Base-by-base conservation (phyloP, 1,140 invertebrate genomes). In the Aphelinus atriplicis region DNA sequence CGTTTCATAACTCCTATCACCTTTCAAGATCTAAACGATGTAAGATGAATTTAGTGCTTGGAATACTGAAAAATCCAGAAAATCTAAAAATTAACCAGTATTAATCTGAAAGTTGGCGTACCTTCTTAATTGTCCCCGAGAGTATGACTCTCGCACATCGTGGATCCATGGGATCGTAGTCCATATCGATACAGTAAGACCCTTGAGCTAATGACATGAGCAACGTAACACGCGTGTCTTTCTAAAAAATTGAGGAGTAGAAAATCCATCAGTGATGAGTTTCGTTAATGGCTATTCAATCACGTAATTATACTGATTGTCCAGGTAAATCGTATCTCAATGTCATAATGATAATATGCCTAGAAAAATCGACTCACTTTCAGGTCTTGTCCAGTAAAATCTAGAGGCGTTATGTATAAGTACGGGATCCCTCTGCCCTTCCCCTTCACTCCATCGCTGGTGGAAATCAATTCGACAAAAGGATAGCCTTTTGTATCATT, bases 161-260 rank as follows among this genome's bases (percentile, higher is more conserved):
- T 1, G 95, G 95, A 83, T 95, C 94, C 89, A 95, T 93, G 0
- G 94, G 92, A 83, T 95, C 94, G 75, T 89, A 91, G 26, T 88
- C 81, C 62, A 91, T 85, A 1, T 86, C 82, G 56, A 88, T 86
- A 78, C 94, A 95, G 79, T 92, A 94, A 93, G 2, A 3, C 47
- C 62, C 61, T 64, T 72, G 60, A 46, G 6, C 60, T 10, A 72
- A 55, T 1, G 57, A 10, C n/a, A 43, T 43, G 50, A 48, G 47
- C 47, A 71, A 6, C 1, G 70, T 55, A 46, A 47, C 70, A 26
- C 61, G 58, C 3, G 9, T 1, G 7, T 64, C 51, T 63, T 53
- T 46, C 70, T 69, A 47, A 6, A 60, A 57, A 7, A 26, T 26
- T 26, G 26, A 26, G 26, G 26, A 26, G 26, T 26, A 26, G 26